A percentile compares a stretch with the other conserved stretches of the same genome.
These are phyloP conservation scores for Mormoops blainvillei DNA, from an alignment of 2,113 vertebrate genomes.

Conservation along the genomic window DNA sequence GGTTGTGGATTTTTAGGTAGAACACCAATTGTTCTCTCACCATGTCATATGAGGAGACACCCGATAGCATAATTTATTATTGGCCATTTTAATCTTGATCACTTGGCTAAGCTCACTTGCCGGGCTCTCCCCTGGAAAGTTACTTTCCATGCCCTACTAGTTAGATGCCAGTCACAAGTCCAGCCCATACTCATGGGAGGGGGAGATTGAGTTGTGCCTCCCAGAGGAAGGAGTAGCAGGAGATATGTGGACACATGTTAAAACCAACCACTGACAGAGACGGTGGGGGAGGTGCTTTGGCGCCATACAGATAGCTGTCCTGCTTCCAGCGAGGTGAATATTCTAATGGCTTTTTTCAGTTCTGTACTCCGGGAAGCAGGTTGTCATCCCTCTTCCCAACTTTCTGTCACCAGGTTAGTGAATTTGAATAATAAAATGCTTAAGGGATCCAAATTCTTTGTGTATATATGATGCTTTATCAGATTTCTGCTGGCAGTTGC, in stretches of 20 bases:
- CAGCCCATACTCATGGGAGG: too few relatives aligned
- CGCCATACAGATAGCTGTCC: rapidly evolving
- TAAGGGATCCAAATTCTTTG: background rate
- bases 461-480: background rate
- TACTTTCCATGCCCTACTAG: background rate
- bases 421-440: constrained; percentile 45
- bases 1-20: background rate
- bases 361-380: background rate
- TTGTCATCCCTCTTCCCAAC: background rate
- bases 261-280: background rate
- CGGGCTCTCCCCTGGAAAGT: background rate
- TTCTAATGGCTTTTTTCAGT: constrained; percentile 20
- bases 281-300: too few relatives aligned
- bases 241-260: background rate
- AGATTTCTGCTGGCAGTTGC: constrained; percentile 2
- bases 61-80: background rate
- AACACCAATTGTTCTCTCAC: background rate
- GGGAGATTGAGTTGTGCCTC: background rate
- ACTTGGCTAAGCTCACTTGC: background rate
- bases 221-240: background rate
- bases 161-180: background rate
- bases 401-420: constrained; percentile 27
- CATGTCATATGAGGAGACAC: rapidly evolving
- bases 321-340: background rate
- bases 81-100: background rate